phyloP scores from a whole-genome alignment of 1,140 invertebrate species.

The Araneus ventricosus region DNA sequence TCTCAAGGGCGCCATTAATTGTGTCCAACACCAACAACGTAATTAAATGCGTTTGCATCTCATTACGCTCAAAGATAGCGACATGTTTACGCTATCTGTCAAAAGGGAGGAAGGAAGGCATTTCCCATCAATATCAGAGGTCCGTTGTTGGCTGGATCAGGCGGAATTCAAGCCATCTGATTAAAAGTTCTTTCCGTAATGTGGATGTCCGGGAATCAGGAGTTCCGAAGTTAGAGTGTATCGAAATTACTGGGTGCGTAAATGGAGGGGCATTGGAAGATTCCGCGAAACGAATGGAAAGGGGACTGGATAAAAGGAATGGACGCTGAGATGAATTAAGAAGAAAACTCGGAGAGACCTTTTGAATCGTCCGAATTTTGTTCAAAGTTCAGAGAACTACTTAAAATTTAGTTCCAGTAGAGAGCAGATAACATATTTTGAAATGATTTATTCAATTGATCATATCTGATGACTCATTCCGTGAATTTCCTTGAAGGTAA shows the following conservation, averaged over 20 bases:
- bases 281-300: not conserved
- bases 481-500: too few relatives aligned
- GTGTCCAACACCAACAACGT: slow-evolving; percentile 53
- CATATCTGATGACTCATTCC: too few relatives aligned
- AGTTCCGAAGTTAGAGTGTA: slow-evolving; percentile 32
- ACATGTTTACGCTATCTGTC: slow-evolving; percentile 32
- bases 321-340: not conserved
- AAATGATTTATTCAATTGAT: too few relatives aligned
- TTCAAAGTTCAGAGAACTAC: too few relatives aligned
- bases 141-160: slow-evolving; percentile 28
- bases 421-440: too few relatives aligned
- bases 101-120: not conserved
- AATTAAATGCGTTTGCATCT: slow-evolving; percentile 55
- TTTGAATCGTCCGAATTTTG: not conserved
- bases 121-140: slow-evolving; percentile 27
- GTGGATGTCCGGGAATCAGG: slow-evolving; percentile 30
- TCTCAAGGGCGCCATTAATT: slow-evolving; percentile 40
- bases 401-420: too few relatives aligned
- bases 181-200: slow-evolving; percentile 42
- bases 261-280: slow-evolving; percentile 8
- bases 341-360: not conserved
- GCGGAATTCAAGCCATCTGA: slow-evolving; percentile 33
- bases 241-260: slow-evolving; percentile 24
- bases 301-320: not conserved
- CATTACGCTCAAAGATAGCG: slow-evolving; percentile 14